phyloP scores from a whole-genome alignment of 2,113 vertebrate genomes.

The Aramus guarauna region DNA sequence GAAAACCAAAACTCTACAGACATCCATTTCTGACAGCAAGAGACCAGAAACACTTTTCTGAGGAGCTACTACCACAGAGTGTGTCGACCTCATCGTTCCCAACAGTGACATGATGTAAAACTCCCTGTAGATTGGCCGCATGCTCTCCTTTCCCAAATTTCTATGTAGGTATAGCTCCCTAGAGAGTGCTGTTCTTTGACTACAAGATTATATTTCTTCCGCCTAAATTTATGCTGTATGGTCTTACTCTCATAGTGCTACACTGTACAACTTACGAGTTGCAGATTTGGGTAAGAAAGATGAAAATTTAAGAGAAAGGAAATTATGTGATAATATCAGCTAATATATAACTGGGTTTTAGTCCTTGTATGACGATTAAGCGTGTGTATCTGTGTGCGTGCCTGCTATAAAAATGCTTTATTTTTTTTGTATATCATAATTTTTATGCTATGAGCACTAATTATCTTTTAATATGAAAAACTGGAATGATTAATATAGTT shows the following conservation, averaged over 20 bases:
- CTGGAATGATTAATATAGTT: conserved; percentile 15
- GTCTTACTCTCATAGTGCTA: not conserved
- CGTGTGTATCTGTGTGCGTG: not conserved
- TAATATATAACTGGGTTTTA: not conserved
- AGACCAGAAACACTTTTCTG: not conserved
- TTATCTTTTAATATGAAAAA: conserved; percentile 30
- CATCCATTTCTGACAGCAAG: not conserved
- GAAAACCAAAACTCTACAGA: not conserved
- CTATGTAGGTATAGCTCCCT: not conserved
- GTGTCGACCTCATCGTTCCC: not conserved
- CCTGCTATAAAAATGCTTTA: not conserved
- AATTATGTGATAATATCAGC: not conserved
- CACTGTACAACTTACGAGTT: not conserved
- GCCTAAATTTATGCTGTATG: not conserved
- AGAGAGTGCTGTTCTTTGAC: not conserved
- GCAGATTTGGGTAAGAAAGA: not conserved
- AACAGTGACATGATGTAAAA: not conserved
- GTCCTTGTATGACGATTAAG: not conserved
- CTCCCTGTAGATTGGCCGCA: fast-evolving
- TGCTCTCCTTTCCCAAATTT: not conserved
- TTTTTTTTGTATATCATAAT: not conserved
- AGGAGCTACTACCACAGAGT: not conserved
- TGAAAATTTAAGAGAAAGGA: not conserved
- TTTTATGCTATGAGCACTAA: conserved; percentile 12
- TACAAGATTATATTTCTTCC: not conserved